Evolutionary conservation across 2,888 invertebrate species (phyloP).

Genomic region (Chrysopilus asiliformis): DNA sequence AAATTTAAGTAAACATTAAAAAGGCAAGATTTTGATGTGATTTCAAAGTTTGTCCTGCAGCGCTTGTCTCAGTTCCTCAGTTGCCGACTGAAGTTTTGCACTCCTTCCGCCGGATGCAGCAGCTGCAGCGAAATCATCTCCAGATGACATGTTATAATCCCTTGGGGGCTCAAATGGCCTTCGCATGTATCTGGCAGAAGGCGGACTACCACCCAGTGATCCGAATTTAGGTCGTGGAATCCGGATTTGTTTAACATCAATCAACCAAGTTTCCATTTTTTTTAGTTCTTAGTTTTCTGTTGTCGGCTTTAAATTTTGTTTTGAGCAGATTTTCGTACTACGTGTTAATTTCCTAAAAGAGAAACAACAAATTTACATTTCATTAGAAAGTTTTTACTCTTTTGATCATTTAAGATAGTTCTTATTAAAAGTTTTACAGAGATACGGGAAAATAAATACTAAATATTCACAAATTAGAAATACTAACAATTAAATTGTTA

Average conservation of each 20-base stretch:
- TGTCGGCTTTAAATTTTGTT: too few relatives aligned
- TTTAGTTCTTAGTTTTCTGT: slow-evolving; percentile 1
- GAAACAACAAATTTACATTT: too few relatives aligned
- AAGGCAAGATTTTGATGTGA: too few relatives aligned
- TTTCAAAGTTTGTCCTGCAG: slow-evolving; percentile 64
- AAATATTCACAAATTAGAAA: too few relatives aligned
- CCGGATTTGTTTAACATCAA: slow-evolving; percentile 67
- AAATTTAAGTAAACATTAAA: too few relatives aligned
- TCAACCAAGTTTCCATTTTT: slow-evolving; percentile 71
- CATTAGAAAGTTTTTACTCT: too few relatives aligned
- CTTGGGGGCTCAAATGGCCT: slow-evolving; percentile 63
- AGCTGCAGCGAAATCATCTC: slow-evolving; percentile 41
- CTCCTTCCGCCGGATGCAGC: slow-evolving; percentile 22
- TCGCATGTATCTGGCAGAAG: slow-evolving; percentile 19
- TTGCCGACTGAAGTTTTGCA: slow-evolving; percentile 49
- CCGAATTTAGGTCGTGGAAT: slow-evolving; percentile 74
- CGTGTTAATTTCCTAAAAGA: too few relatives aligned
- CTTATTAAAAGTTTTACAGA: too few relatives aligned
- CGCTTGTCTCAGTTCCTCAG: slow-evolving; percentile 61
- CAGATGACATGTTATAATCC: slow-evolving; percentile 56
- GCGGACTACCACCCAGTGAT: slow-evolving; percentile 34
- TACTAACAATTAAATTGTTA: too few relatives aligned
- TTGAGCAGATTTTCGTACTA: too few relatives aligned
- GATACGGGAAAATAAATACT: too few relatives aligned
- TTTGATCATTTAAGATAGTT: too few relatives aligned